phyloP scores from a whole-genome alignment of 2,888 invertebrate genomes.

The Ormyrus nitidulus region DNA sequence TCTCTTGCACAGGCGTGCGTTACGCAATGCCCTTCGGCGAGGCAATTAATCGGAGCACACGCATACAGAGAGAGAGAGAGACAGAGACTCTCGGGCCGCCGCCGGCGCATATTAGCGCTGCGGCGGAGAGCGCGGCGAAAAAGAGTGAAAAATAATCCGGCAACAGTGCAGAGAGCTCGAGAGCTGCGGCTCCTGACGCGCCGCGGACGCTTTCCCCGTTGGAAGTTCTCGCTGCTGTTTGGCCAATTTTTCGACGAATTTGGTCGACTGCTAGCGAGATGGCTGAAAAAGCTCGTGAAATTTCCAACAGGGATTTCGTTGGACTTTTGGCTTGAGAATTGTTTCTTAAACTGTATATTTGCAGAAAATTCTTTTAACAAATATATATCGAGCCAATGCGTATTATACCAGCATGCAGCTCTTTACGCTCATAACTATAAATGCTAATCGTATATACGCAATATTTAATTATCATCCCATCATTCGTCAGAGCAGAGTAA shows the following conservation, averaged over 20 bases:
- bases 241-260: background rate
- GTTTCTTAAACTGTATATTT: too few relatives aligned
- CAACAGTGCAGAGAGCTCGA: slow-evolving; percentile 9
- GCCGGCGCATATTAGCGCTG: background rate
- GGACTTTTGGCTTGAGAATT: too few relatives aligned
- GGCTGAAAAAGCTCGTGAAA: background rate
- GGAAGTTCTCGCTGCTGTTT: background rate
- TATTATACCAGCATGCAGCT: too few relatives aligned
- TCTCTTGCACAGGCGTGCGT: background rate
- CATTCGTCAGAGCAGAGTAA: too few relatives aligned
- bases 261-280: background rate
- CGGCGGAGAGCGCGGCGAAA: background rate
- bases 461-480: too few relatives aligned
- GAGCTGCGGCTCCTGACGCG: too few relatives aligned
- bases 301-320: background rate
- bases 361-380: too few relatives aligned
- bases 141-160: slow-evolving; percentile 21
- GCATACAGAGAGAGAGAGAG: background rate
- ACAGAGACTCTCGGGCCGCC: background rate
- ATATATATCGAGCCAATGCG: too few relatives aligned
- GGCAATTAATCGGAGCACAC: slow-evolving; percentile 35
- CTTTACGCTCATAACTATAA: too few relatives aligned
- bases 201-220: too few relatives aligned
- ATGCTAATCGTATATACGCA: too few relatives aligned
- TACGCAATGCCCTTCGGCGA: slow-evolving; percentile 42